Percentiles rank a stretch among this genome's conserved stretches.
Evolutionary conservation across 1,140 invertebrate genomes (phyloP).

Genomic region (Bombus balteatus): DNA sequence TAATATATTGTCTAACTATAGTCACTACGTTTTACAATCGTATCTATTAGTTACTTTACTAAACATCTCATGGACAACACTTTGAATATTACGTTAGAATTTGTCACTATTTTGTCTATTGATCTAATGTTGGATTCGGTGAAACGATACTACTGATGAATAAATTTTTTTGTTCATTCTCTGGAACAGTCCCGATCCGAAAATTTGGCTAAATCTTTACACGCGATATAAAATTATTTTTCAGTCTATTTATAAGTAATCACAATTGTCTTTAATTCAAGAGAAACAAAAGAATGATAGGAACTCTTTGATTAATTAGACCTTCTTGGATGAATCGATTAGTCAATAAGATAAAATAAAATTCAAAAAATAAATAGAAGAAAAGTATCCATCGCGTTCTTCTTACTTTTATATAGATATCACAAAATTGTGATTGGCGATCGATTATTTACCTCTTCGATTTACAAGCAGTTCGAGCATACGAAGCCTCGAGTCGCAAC

Average conservation of each 20-base stretch:
- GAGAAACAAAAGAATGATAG: not conserved
- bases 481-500: not conserved
- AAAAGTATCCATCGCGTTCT: not conserved
- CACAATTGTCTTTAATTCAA: too few relatives aligned
- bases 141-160: conserved; percentile 1
- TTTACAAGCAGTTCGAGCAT: not conserved
- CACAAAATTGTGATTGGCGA: not conserved
- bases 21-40: not conserved
- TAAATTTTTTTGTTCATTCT: not conserved
- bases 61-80: not conserved
- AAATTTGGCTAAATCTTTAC: not conserved
- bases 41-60: not conserved
- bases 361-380: not conserved
- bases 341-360: not conserved
- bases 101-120: not conserved
- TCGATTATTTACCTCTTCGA: not conserved
- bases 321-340: not conserved
- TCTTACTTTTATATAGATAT: too few relatives aligned
- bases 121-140: conserved; percentile 2
- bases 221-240: not conserved
- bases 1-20: not conserved
- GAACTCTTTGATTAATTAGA: not conserved
- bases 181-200: not conserved
- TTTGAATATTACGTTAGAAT: not conserved
- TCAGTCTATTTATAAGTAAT: not conserved